Conservation (phyloP, 2,888 invertebrate species). For the Synergus gifuensis region DNA sequence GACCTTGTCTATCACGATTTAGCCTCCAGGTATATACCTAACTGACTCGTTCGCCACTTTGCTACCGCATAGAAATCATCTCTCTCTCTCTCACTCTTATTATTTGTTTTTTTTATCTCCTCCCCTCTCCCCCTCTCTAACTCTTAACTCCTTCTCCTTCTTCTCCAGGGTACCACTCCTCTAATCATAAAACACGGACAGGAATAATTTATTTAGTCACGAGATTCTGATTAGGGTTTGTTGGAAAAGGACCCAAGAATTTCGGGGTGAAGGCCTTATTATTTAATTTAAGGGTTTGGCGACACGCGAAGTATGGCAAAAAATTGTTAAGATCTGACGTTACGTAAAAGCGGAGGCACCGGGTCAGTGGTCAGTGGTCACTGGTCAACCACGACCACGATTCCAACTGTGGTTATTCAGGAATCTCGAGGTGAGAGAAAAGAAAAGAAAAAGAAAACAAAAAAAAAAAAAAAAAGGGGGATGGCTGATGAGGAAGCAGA, state of each 20-base stretch:
- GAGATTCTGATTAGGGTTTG: conserved; percentile 10
- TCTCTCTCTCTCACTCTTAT: conserved; percentile 44
- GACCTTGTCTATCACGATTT: conserved; percentile 77
- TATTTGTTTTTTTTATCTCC: not conserved
- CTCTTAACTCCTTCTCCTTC: conserved; percentile 44
- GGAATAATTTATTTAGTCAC: conserved; percentile 13
- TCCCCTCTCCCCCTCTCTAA: conserved; percentile 31
- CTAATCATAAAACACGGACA: not conserved
- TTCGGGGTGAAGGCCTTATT: conserved; percentile 3
- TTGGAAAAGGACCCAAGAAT: not conserved
- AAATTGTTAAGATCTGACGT: not conserved
- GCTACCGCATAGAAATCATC: conserved; percentile 67
- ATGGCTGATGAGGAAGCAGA: not conserved
- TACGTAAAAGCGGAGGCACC: conserved; percentile 7
- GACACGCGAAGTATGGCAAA: not conserved
- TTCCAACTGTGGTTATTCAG: conserved; percentile 7
- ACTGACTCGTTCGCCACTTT: conserved; percentile 69
- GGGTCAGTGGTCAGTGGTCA: conserved; percentile 13
- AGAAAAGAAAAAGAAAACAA: too few species aligned
- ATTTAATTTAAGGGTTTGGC: not conserved
- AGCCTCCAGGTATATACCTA: conserved; percentile 75
- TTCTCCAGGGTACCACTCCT: not conserved
- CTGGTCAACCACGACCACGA: conserved; percentile 7
- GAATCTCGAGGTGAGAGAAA: not conserved
- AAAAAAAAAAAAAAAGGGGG: conserved; percentile 14